Percentiles rank a stretch among this genome's conserved stretches.
phyloP scores from a whole-genome alignment of 2,113 vertebrate genomes.

The Pluvianellus socialis region DNA sequence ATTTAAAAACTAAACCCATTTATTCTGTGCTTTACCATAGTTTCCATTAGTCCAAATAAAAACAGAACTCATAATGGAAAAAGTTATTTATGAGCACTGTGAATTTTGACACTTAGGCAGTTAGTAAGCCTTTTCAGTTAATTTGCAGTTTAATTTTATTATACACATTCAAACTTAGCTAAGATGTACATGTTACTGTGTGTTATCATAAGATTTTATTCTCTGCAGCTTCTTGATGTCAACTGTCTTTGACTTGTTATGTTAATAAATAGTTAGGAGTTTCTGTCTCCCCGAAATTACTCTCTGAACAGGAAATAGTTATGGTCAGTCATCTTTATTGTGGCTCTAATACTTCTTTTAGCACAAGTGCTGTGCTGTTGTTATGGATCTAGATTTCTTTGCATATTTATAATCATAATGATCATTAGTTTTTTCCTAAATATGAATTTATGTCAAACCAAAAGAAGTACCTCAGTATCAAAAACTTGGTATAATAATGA shows the following conservation, averaged over 20 bases:
- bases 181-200: not conserved
- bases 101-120: not conserved
- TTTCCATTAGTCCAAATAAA: not conserved
- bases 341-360: not conserved
- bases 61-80: rapidly evolving
- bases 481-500: not conserved
- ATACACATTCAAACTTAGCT: not conserved
- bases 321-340: not conserved
- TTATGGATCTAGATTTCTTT: not conserved
- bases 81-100: not conserved
- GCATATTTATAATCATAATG: not conserved
- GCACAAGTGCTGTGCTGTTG: not conserved
- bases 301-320: not conserved
- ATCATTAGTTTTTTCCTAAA: not conserved
- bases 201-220: not conserved
- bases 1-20: not conserved
- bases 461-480: not conserved
- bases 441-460: not conserved
- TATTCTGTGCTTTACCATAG: not conserved
- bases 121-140: not conserved
- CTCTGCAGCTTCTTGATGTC: not conserved
- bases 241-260: not conserved
- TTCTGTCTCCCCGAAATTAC: not conserved
- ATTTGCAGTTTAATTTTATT: not conserved
- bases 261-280: not conserved